Conservation (phyloP, 2,888 invertebrate genomes). For the Hirudinaria manillensis region DNA sequence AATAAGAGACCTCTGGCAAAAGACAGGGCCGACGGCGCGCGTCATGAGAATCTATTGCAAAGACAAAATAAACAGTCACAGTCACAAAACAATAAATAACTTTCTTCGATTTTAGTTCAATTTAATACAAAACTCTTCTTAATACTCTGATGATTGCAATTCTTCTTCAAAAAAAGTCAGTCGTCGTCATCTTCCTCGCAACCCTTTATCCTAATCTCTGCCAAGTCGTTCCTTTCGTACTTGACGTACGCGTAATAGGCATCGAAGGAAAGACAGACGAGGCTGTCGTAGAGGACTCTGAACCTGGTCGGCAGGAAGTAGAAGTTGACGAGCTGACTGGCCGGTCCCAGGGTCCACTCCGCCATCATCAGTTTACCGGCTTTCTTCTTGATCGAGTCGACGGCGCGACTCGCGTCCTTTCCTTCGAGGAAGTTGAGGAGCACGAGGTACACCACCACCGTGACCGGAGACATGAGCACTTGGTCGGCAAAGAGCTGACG, state of each 20-base stretch:
- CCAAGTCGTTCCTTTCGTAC: constrained; percentile 27
- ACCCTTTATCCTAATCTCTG: not conserved
- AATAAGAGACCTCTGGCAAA: too few relatives aligned
- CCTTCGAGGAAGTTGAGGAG: constrained; percentile 70
- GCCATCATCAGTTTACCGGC: constrained; percentile 70
- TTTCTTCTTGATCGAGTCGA: constrained; percentile 65
- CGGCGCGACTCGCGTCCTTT: constrained; percentile 51
- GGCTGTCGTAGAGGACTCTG: constrained; percentile 68
- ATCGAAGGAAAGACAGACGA: constrained; percentile 48
- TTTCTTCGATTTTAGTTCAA: too few relatives aligned
- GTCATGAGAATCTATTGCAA: too few relatives aligned
- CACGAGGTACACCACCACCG: constrained; percentile 71
- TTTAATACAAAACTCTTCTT: too few relatives aligned
- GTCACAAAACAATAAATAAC: too few relatives aligned
- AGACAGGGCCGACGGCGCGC: too few relatives aligned
- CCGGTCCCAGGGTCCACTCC: constrained; percentile 88
- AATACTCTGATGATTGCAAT: too few relatives aligned
- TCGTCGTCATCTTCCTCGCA: not conserved
- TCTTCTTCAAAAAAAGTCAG: not conserved
- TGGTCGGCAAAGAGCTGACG: constrained; percentile 68
- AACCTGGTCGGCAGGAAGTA: constrained; percentile 74
- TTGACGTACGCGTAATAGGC: constrained; percentile 48
- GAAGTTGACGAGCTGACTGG: constrained; percentile 86
- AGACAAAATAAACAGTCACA: too few relatives aligned
- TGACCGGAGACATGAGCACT: constrained; percentile 73